Percentiles rank a stretch among this genome's conserved stretches.
Evolutionary conservation across 2,113 vertebrate genomes (phyloP).

Genomic region (Cygnus buccinator): DNA sequence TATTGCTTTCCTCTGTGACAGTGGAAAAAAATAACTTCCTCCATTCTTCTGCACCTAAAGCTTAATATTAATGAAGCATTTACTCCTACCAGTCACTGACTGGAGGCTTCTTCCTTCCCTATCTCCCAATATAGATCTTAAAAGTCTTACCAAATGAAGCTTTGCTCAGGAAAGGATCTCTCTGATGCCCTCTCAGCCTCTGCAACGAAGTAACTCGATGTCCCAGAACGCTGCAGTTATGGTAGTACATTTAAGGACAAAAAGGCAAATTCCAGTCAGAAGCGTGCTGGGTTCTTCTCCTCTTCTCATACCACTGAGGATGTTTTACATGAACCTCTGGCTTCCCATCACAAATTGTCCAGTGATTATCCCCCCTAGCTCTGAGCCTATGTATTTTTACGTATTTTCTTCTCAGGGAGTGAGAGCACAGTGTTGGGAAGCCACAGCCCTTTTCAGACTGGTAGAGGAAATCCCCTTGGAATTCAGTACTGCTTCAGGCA

Average conservation of each 20-base stretch:
- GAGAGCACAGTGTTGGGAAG: background rate
- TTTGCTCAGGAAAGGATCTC: background rate
- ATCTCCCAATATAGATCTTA: background rate
- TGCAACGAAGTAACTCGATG: background rate
- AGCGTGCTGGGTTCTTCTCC: background rate
- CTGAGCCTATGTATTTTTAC: background rate
- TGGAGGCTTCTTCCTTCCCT: background rate
- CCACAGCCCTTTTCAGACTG: background rate
- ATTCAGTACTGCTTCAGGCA: background rate
- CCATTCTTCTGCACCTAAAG: background rate
- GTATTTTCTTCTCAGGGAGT: background rate
- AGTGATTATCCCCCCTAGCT: background rate
- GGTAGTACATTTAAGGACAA: background rate
- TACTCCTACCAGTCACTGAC: background rate
- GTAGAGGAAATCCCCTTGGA: conserved; percentile 13
- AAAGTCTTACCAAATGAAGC: background rate
- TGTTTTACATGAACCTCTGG: background rate
- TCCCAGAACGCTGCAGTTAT: background rate
- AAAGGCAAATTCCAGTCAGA: background rate
- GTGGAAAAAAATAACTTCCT: conserved; percentile 12
- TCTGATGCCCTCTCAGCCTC: background rate
- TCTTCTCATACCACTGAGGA: background rate
- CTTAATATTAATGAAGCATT: background rate
- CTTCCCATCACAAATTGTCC: background rate
- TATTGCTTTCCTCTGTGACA: conserved; percentile 12